A percentile compares a stretch with the other conserved stretches of the same genome.
Evolutionary conservation across 2,888 invertebrate species (phyloP).

Genomic region (Lochmaea capreae): DNA sequence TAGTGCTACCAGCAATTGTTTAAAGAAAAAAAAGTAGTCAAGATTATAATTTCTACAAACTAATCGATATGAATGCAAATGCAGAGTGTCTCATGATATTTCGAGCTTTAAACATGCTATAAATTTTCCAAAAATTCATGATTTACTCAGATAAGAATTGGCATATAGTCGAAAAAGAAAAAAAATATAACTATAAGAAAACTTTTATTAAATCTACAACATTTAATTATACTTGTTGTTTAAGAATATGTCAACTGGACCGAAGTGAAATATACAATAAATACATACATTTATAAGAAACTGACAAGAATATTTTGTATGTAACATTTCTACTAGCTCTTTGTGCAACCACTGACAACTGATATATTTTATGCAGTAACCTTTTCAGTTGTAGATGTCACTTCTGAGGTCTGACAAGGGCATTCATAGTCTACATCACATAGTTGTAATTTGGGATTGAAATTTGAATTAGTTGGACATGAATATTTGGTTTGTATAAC

Average conservation of each 20-base stretch:
- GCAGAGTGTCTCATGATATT: background rate
- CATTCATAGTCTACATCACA: conserved; percentile 66
- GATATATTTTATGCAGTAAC: background rate
- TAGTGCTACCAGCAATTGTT: background rate
- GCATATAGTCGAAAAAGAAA: background rate
- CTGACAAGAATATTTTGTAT: background rate
- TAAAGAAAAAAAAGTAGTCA: background rate
- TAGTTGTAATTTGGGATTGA: conserved; percentile 61
- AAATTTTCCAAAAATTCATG: too few species aligned
- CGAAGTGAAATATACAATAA: too few species aligned
- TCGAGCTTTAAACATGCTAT: too few species aligned
- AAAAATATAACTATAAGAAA: background rate
- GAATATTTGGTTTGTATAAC: conserved; percentile 56
- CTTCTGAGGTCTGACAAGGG: conserved; percentile 31
- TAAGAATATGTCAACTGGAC: too few species aligned
- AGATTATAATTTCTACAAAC: background rate
- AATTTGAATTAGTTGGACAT: conserved; percentile 56
- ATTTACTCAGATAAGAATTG: too few species aligned
- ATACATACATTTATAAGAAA: too few species aligned
- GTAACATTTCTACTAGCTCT: background rate
- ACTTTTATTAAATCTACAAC: too few species aligned
- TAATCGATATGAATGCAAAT: background rate
- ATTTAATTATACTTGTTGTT: too few species aligned
- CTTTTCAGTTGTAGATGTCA: background rate
- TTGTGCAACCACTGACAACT: too few species aligned